Evolutionary conservation across 2,888 invertebrate genomes (phyloP), one percentile per base, ranked within the genome.

Genomic region (Plebejus anna): DNA sequence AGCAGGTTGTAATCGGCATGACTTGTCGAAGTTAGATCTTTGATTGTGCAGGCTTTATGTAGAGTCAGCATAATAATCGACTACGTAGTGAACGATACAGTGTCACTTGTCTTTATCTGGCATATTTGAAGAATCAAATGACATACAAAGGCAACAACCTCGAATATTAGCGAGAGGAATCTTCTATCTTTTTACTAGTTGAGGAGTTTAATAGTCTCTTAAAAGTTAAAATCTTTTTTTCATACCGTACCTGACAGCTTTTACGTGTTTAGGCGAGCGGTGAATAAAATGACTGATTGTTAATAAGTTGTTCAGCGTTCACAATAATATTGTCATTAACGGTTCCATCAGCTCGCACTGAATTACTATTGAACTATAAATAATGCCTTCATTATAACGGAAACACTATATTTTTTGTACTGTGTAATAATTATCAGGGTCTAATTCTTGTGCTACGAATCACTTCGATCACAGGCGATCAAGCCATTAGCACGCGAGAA

Each of bases 301-400:
- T 84, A 84, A 83, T 80, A 80, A 84, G 84, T 85, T 88, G 88
- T 87, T 88, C 87, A 83, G 84, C 82, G 82, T 82, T 87, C 87
- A 87, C 84, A 88, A 89, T 90, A 89, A 89, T 89, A 89, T 89
- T 90, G 87, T 88, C 89, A 89, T 90, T 89, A 90, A 84, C 79
- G 81, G 77, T 78, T 81, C 80, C 70, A 75, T 66, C 32, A 66
- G 32, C 66, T 36, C 66, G 66, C 11, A 36, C 32, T 36, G 28
- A 61, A 36, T 66, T 66, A 66, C 66, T 66, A 66, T 66, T 66
- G 32, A 66, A 66, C 66, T 66, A 66, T 66, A 66, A 66, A 66
- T 66, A 66, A 66, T 66, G 32, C 32, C 66, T 32, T 36, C 32
- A 2, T 66, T 32, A 66, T 66, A 66, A 66, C 66, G 32, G 66